A percentile compares a stretch with the other conserved stretches of the same genome.
phyloP scores from a whole-genome alignment of 1,140 invertebrate species.

The Telenomus remus region DNA sequence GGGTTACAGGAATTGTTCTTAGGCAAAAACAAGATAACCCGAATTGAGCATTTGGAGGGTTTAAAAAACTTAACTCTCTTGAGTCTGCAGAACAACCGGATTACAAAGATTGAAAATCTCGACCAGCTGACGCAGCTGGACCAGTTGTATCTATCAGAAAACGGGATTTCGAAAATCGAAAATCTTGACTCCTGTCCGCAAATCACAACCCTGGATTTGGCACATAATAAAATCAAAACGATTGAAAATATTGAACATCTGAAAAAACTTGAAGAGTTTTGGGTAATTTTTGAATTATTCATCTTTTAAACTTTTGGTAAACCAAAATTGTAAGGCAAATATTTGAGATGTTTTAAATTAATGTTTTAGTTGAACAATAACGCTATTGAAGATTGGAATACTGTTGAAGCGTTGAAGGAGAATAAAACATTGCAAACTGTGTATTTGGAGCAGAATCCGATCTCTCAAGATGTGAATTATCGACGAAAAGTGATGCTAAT shows the following conservation, averaged over 20 bases:
- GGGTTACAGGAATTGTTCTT: slow-evolving; percentile 88
- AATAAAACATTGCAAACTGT: slow-evolving; percentile 90
- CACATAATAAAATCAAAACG: slow-evolving; percentile 88
- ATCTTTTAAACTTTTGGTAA: neutral
- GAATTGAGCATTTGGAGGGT: slow-evolving; percentile 90
- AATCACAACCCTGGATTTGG: slow-evolving; percentile 92
- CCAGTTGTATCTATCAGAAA: slow-evolving; percentile 95
- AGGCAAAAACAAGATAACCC: slow-evolving; percentile 97
- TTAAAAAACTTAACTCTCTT: slow-evolving; percentile 87
- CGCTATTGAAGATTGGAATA: slow-evolving; percentile 89
- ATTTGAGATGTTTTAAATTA: no score
- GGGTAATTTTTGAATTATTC: slow-evolving; percentile 79
- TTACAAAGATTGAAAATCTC: slow-evolving; percentile 92
- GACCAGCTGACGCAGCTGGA: slow-evolving; percentile 84
- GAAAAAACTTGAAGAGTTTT: slow-evolving; percentile 89
- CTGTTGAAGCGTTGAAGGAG: slow-evolving; percentile 83
- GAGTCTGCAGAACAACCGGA: slow-evolving; percentile 93
- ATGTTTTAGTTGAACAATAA: slow-evolving; percentile 93
- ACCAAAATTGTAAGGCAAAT: no score
- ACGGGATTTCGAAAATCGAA: slow-evolving; percentile 88
- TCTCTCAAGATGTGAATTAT: slow-evolving; percentile 90
- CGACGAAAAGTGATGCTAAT: slow-evolving; percentile 92
- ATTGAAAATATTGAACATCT: slow-evolving; percentile 89
- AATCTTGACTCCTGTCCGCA: slow-evolving; percentile 82
- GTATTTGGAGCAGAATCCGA: slow-evolving; percentile 95